A percentile compares a stretch with the other conserved stretches of the same genome.
phyloP scores from a whole-genome alignment of 2,888 invertebrate species.

The Nyleta sp. region DNA sequence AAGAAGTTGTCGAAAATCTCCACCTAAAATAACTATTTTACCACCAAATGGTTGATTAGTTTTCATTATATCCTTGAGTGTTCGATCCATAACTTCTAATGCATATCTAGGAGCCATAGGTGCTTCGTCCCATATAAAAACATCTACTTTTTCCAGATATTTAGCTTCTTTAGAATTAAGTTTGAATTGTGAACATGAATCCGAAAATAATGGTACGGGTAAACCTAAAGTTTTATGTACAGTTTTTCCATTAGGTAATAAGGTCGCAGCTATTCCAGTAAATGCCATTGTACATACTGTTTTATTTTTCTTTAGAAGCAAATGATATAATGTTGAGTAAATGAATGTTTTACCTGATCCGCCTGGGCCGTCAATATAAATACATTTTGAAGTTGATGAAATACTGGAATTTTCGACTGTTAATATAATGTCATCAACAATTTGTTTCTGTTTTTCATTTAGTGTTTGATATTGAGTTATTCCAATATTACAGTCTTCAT shows the following conservation, averaged over 20 bases:
- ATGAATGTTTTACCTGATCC: conserved; percentile 25
- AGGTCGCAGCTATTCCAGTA: conserved; percentile 58
- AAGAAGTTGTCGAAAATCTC: conserved; percentile 46
- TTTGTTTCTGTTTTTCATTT: conserved; percentile 56
- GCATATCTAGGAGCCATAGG: conserved; percentile 31
- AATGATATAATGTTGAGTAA: conserved; percentile 42
- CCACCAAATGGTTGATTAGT: conserved; percentile 67
- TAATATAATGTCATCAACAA: conserved; percentile 54
- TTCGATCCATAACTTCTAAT: conserved; percentile 61
- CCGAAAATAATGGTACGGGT: conserved; percentile 28
- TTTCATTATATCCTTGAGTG: conserved; percentile 67
- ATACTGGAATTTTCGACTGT: conserved; percentile 6
- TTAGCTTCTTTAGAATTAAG: conserved; percentile 58
- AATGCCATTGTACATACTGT: conserved; percentile 71
- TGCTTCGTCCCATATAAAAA: conserved; percentile 38
- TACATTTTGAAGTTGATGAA: conserved; percentile 24
- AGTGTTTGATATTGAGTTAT: conserved; percentile 6
- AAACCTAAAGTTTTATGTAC: conserved; percentile 63
- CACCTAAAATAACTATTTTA: conserved; percentile 61
- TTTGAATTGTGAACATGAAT: conserved; percentile 64
- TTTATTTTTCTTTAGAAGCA: conserved; percentile 32
- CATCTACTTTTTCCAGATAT: conserved; percentile 52
- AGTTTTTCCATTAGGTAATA: conserved; percentile 67
- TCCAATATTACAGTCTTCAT: not conserved
- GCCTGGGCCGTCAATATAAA: conserved; percentile 29